Conservation (phyloP, 1,140 invertebrate species). For the Tribolium madens region DNA sequence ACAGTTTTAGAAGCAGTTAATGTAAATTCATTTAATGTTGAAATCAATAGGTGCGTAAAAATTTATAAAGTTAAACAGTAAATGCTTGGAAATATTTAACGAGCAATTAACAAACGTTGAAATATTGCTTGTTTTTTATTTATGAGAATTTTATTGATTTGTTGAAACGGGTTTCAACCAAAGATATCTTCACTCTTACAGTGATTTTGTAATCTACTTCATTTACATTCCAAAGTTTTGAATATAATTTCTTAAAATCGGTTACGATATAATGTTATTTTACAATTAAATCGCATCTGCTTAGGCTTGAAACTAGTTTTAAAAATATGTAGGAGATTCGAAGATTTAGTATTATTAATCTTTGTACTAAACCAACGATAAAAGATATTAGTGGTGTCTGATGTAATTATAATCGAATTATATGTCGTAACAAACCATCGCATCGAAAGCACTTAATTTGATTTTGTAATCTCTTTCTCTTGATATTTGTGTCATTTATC, state of each 20-base stretch:
- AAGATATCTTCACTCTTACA: too few relatives aligned
- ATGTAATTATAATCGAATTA: slow-evolving; percentile 27
- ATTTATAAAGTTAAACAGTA: neutral
- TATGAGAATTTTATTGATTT: neutral
- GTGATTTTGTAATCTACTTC: too few relatives aligned
- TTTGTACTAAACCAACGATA: neutral
- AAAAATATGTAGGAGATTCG: neutral
- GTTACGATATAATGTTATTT: slow-evolving; percentile 2
- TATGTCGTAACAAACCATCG: neutral
- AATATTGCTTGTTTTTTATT: neutral
- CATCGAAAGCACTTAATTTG: slow-evolving; percentile 35
- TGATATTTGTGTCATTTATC: slow-evolving; percentile 36
- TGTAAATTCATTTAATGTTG: neutral
- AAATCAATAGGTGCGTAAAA: neutral
- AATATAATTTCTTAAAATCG: too few relatives aligned
- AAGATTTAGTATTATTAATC: slow-evolving; percentile 6
- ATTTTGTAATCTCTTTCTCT: slow-evolving; percentile 35
- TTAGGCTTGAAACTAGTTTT: neutral
- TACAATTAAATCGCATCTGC: slow-evolving; percentile 13
- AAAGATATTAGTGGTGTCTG: slow-evolving; percentile 8
- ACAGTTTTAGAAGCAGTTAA: neutral
- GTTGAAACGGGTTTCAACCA: neutral
- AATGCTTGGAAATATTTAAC: neutral
- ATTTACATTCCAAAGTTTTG: too few relatives aligned
- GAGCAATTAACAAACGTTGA: neutral